Conservation (phyloP, 2,113 vertebrate species). For the Hippocampus mohnikei region DNA sequence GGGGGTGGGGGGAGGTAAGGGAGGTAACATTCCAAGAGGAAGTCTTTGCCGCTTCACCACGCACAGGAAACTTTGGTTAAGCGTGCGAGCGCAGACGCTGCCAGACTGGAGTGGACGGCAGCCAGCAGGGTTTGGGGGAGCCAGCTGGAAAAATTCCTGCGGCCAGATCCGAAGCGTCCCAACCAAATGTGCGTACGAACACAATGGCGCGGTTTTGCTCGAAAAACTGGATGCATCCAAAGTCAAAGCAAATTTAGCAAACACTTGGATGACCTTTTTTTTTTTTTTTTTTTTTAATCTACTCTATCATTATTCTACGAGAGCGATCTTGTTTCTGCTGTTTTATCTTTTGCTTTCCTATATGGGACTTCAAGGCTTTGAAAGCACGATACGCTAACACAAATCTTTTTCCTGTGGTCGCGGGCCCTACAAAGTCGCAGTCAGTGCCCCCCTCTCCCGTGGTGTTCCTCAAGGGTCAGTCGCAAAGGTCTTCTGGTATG, state of each 20-base stretch:
- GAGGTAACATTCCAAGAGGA: conserved; percentile 27
- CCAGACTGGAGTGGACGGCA: conserved; percentile 42
- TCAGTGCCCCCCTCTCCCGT: not conserved
- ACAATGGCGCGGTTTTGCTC: not conserved
- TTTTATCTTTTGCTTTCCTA: not conserved
- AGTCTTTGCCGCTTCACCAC: conserved; percentile 31
- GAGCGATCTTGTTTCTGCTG: not conserved
- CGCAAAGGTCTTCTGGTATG: too few species aligned
- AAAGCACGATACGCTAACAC: not conserved
- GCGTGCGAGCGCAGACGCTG: conserved; percentile 17
- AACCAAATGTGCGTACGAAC: not conserved
- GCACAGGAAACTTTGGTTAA: conserved; percentile 40
- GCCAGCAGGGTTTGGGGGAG: conserved; percentile 45
- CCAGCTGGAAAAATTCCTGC: conserved; percentile 57
- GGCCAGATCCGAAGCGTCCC: not conserved
- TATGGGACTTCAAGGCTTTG: not conserved
- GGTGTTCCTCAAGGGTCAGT: not conserved
- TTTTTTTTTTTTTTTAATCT: not conserved
- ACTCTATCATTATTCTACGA: not conserved
- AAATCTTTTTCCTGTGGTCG: not conserved
- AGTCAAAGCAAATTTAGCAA: not conserved
- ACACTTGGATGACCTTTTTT: not conserved
- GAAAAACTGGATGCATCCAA: not conserved
- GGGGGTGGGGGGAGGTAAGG: conserved; percentile 10
- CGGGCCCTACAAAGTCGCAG: not conserved